Conservation (phyloP, 1,140 invertebrate genomes). For the Solen grandis region DNA sequence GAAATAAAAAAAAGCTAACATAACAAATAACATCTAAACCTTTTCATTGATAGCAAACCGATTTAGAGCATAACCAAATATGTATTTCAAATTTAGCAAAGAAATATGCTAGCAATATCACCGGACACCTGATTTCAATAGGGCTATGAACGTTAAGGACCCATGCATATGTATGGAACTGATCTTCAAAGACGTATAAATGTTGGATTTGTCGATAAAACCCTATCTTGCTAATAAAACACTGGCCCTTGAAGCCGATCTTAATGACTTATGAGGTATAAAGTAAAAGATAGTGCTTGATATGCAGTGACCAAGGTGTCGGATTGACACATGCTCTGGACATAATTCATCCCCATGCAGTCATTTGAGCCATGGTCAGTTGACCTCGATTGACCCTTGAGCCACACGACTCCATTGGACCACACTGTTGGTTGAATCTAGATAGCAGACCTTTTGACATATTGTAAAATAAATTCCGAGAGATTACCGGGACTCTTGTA, state of each 20-base stretch:
- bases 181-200: too few species aligned
- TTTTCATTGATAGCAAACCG: too few species aligned
- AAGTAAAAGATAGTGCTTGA: not conserved
- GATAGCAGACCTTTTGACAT: conserved; percentile 19
- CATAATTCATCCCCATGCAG: conserved; percentile 19
- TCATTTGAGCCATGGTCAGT: not conserved
- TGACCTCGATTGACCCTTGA: conserved; percentile 26
- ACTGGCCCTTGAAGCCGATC: not conserved
- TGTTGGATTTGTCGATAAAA: too few species aligned
- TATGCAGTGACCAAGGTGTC: not conserved
- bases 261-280: not conserved
- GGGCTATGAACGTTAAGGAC: too few species aligned
- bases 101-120: too few species aligned
- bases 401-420: not conserved
- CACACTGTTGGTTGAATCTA: too few species aligned
- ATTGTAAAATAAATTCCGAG: conserved; percentile 52
- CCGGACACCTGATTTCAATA: too few species aligned
- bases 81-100: too few species aligned
- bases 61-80: too few species aligned
- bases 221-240: not conserved
- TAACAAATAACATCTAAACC: too few species aligned
- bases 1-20: too few species aligned
- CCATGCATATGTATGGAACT: too few species aligned
- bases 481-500: not conserved
- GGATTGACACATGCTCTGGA: conserved; percentile 1